Evolutionary conservation across 2,113 vertebrate genomes (phyloP), one percentile per base, ranked within the genome.

Genomic region (Octodon degus): DNA sequence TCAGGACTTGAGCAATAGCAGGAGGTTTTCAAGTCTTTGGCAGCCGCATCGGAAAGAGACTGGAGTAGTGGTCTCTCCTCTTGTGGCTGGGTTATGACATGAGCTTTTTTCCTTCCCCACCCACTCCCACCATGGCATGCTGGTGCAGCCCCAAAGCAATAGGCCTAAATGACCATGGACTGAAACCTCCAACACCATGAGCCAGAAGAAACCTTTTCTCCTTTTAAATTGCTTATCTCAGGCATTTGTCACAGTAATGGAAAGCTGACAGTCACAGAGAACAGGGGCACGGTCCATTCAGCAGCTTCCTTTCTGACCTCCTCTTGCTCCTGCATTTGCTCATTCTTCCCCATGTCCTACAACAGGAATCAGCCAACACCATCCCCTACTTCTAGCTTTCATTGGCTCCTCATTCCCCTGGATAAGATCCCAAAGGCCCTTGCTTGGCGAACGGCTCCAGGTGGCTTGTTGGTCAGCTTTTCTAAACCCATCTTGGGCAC

Each of bases 281-380:
- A 27, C 5, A 1, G 11, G 34, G 40, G 13, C 0, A 2, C 0
- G 55, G 43, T 10, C 19, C 24, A 0, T 2, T 1, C 25, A 17
- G 7, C 12, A 27, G 65, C 32, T 43, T 62, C 79, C 37, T 22
- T 67, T 65, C 72, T 14, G 27, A 1, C 17, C 43, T 58, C 24
- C 34, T 24, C 79, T 8, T 83, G 8, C 62, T 43, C 67, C 27
- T 6, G 2, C 5, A 12, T 2, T 58, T 65, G 58, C 72, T 43
- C 34, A 58, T 89, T 40, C 11, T 8, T 0, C 0, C 1, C 32
- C n/a, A 2, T 4, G 25, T 47, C 55, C 47, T 27, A n/a, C 30
- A 5, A 37, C 0, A 3, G 3, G 7, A 92, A 7, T 43, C 12
- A 9, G 55, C 47, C 43, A 37, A 24, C 12, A 2, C 37, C 14